These are phyloP conservation scores for Euphonia xanthogaster DNA, from an alignment of 2,797 vertebrate genomes.

Conservation along the genomic window DNA sequence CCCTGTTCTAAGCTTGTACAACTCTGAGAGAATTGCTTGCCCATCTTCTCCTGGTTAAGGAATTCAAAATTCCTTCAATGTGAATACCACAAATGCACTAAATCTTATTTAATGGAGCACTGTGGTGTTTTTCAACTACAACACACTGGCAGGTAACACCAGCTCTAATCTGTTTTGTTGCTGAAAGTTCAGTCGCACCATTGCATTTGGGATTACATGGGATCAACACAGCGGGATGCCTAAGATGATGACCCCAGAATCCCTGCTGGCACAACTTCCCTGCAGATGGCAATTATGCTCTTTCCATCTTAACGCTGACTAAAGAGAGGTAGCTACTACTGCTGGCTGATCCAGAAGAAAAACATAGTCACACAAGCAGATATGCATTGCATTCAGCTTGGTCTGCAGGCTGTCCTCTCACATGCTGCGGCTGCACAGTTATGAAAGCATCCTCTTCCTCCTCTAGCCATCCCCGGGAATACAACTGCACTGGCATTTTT, in stretches of 20 bases:
- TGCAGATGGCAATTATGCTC: not conserved
- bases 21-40: not conserved
- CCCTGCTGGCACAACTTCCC: not conserved
- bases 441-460: not conserved
- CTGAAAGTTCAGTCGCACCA: not conserved
- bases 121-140: not conserved
- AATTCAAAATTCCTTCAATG: not conserved
- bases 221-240: not conserved
- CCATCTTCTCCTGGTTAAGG: not conserved
- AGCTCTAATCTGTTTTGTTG: not conserved
- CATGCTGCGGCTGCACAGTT: not conserved
- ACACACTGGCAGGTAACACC: not conserved
- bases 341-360: not conserved
- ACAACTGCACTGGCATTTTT: not conserved
- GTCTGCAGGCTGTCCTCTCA: not conserved
- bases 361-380: not conserved
- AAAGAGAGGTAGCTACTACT: not conserved
- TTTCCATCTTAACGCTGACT: not conserved
- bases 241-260: not conserved
- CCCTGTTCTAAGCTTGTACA: not conserved
- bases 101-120: not conserved
- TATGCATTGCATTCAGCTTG: accelerated
- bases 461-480: not conserved
- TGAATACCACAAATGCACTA: not conserved
- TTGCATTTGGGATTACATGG: not conserved